phyloP scores from a whole-genome alignment of 2,888 invertebrate genomes.

The Mantis religiosa region DNA sequence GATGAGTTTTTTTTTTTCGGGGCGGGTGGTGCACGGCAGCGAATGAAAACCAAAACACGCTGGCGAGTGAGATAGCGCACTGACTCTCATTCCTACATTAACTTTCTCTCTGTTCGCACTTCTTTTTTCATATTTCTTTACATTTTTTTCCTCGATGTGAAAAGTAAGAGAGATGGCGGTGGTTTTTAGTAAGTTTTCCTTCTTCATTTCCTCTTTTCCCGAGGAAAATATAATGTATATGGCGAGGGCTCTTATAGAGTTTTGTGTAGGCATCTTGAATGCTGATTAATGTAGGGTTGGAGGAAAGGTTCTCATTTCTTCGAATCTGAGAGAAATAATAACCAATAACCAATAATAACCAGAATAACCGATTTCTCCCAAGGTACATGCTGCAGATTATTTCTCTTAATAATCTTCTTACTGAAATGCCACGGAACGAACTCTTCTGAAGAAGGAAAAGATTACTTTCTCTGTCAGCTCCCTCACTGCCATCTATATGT shows the following conservation, averaged over 20 bases:
- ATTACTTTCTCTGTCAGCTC: not conserved
- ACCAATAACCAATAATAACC: no score
- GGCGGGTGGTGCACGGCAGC: not conserved
- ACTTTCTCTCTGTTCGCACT: conserved; percentile 1
- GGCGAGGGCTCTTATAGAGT: conserved; percentile 10
- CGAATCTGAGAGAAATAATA: not conserved
- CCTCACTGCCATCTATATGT: no score
- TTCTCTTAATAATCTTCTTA: not conserved
- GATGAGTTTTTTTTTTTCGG: conserved; percentile 4
- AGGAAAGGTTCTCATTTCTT: not conserved
- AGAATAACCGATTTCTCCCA: not conserved
- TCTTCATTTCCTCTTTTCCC: conserved; percentile 23
- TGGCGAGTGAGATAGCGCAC: not conserved
- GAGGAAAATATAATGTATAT: conserved; percentile 20
- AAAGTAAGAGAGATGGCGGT: not conserved
- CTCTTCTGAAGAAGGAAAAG: not conserved
- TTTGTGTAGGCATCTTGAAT: conserved; percentile 16
- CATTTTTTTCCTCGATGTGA: conserved; percentile 10
- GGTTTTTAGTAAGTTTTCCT: conserved; percentile 25
- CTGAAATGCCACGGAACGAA: not conserved
- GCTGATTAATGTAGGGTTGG: conserved; percentile 9
- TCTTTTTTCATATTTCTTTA: not conserved
- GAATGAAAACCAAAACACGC: conserved; percentile 18
- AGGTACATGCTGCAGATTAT: not conserved
- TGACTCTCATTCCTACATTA: not conserved